A percentile compares a stretch with the other conserved stretches of the same genome.
phyloP scores from a whole-genome alignment of 2,888 invertebrate genomes.

The Euzetes globulus region DNA sequence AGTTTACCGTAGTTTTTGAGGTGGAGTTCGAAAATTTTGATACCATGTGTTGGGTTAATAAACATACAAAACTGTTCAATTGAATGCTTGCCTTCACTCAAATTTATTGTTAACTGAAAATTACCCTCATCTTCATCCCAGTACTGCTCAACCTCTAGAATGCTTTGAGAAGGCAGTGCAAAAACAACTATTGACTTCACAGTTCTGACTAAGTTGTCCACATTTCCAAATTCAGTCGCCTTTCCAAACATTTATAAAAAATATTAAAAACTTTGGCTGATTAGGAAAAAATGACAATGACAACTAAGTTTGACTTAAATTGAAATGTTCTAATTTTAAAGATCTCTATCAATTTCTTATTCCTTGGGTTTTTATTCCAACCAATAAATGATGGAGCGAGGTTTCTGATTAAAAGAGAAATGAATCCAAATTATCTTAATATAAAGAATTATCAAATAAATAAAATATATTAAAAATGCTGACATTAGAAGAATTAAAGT shows the following conservation, averaged over 20 bases:
- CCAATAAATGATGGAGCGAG: too few relatives aligned
- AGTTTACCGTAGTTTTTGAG: neutral
- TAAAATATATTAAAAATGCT: too few relatives aligned
- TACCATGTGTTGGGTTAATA: neutral
- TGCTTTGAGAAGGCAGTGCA: neutral
- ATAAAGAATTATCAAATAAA: too few relatives aligned
- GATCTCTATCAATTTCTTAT: too few relatives aligned
- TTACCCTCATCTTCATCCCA: neutral
- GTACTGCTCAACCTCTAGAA: too few relatives aligned
- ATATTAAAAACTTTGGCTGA: too few relatives aligned
- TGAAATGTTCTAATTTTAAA: neutral
- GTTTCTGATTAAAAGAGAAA: too few relatives aligned
- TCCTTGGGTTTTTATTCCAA: too few relatives aligned
- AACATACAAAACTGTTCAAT: neutral
- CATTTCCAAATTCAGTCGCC: too few relatives aligned
- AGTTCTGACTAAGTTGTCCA: neutral
- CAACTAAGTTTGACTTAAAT: neutral
- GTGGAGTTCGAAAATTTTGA: neutral
- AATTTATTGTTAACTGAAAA: neutral
- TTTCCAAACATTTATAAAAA: too few relatives aligned
- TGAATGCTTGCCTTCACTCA: neutral
- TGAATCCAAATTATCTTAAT: too few relatives aligned
- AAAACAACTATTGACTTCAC: constrained; percentile 1
- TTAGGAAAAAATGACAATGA: constrained; percentile 5
- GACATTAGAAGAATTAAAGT: too few relatives aligned